Percentiles rank a stretch among this genome's conserved stretches.
Conservation (phyloP, 2,797 vertebrate species). For the Peromyscus eremicus region DNA sequence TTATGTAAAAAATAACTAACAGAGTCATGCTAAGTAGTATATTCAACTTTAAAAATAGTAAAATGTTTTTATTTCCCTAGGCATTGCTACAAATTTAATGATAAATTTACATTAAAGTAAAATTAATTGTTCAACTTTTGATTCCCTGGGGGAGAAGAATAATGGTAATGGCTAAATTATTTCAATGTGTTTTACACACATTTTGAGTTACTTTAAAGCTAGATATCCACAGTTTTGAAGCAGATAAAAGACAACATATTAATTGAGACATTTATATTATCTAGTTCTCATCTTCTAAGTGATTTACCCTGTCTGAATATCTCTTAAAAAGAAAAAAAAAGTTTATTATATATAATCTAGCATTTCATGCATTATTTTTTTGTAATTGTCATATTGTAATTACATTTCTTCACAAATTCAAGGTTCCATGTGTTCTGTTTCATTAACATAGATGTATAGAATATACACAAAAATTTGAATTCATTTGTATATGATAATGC, state of each 20-base stretch:
- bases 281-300: neutral
- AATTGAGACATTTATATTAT: neutral
- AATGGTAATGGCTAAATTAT: neutral
- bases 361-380: neutral
- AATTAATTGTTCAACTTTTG: neutral
- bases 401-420: neutral
- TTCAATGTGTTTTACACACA: neutral
- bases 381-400: neutral
- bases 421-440: neutral
- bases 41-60: neutral
- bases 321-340: neutral
- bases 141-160: neutral
- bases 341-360: too few relatives aligned
- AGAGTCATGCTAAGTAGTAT: neutral
- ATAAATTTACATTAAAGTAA: neutral
- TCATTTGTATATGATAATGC: neutral
- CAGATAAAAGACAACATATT: neutral
- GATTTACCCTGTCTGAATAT: neutral
- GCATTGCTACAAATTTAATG: neutral
- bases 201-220: neutral
- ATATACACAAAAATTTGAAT: neutral
- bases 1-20: neutral
- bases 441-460: neutral
- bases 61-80: neutral
- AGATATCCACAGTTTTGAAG: neutral